These are phyloP conservation scores for Semicossyphus pulcher DNA, from an alignment of 2,113 vertebrate species.

Conservation along the genomic window DNA sequence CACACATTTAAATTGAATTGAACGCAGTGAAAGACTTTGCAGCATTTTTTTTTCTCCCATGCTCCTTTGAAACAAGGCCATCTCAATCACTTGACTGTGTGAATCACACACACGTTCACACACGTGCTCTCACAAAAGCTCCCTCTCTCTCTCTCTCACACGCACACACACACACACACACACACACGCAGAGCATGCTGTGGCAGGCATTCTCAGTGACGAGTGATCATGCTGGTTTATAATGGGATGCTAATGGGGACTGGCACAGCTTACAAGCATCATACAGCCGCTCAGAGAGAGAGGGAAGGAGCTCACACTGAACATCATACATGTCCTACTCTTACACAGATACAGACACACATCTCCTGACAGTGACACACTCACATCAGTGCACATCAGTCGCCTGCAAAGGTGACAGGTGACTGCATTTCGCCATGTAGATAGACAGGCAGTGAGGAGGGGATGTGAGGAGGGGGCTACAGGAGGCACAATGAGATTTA, in stretches of 20 bases:
- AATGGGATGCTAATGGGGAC: constrained; percentile 84
- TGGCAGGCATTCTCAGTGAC: constrained; percentile 76
- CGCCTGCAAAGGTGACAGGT: constrained; percentile 31
- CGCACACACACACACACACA: constrained; percentile 36
- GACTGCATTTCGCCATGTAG: constrained; percentile 9
- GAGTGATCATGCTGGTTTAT: constrained; percentile 81
- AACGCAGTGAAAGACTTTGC: constrained; percentile 50
- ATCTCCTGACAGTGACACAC: constrained; percentile 43
- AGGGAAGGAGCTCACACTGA: constrained; percentile 39
- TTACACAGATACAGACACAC: constrained; percentile 27
- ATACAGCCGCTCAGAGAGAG: constrained; percentile 52
- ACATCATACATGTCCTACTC: constrained; percentile 65
- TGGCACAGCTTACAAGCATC: constrained; percentile 77
- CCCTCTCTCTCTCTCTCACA: constrained; percentile 12
- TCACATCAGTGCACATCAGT: constrained; percentile 41
- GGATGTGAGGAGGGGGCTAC: background rate
- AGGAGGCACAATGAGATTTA: constrained; percentile 34
- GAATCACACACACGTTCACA: constrained; percentile 50
- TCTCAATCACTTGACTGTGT: constrained; percentile 67
- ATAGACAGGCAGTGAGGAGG: constrained; percentile 12
- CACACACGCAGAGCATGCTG: constrained; percentile 53
- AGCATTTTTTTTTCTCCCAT: constrained; percentile 3
- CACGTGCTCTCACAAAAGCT: constrained; percentile 17
- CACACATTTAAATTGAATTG: constrained; percentile 71
- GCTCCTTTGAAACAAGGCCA: constrained; percentile 66